Conservation (phyloP, 2,888 invertebrate genomes). For the Trissoscelio sp. region DNA sequence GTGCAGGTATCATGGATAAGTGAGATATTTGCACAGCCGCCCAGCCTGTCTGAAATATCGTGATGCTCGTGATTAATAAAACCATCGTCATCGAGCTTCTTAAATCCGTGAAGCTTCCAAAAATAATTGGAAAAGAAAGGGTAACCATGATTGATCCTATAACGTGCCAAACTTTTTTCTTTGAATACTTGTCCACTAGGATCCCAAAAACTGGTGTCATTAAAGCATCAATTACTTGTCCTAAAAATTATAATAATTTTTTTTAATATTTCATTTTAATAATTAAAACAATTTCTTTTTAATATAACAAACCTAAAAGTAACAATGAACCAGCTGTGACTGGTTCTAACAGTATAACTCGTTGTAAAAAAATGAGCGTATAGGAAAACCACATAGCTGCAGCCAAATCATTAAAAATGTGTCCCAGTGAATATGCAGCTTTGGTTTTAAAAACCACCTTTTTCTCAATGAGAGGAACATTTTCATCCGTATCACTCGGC, state of each 20-base stretch:
- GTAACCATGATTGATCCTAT: constrained; percentile 85
- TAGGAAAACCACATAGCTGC: constrained; percentile 85
- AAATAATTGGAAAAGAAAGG: constrained; percentile 80
- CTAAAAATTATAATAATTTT: constrained; percentile 70
- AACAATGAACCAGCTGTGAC: constrained; percentile 80
- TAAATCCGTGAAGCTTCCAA: constrained; percentile 77
- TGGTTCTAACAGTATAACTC: constrained; percentile 78
- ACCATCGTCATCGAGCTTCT: constrained; percentile 66
- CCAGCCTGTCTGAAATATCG: constrained; percentile 96
- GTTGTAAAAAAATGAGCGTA: constrained; percentile 83
- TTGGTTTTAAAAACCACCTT: constrained; percentile 75
- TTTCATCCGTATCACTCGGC: constrained; percentile 69
- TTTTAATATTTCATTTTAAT: too few relatives aligned
- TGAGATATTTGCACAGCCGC: constrained; percentile 97
- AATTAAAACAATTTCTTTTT: too few relatives aligned
- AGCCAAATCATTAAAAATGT: constrained; percentile 84
- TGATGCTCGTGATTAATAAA: constrained; percentile 84
- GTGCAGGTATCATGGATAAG: constrained; percentile 93
- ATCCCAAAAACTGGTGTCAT: constrained; percentile 91
- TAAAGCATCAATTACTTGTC: constrained; percentile 81
- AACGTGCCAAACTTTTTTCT: constrained; percentile 93
- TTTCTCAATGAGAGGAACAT: constrained; percentile 74
- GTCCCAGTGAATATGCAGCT: constrained; percentile 82
- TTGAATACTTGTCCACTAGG: constrained; percentile 91
- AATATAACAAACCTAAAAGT: constrained; percentile 74